phyloP scores from a whole-genome alignment of 2,113 vertebrate genomes.

The Cyanistes caeruleus region DNA sequence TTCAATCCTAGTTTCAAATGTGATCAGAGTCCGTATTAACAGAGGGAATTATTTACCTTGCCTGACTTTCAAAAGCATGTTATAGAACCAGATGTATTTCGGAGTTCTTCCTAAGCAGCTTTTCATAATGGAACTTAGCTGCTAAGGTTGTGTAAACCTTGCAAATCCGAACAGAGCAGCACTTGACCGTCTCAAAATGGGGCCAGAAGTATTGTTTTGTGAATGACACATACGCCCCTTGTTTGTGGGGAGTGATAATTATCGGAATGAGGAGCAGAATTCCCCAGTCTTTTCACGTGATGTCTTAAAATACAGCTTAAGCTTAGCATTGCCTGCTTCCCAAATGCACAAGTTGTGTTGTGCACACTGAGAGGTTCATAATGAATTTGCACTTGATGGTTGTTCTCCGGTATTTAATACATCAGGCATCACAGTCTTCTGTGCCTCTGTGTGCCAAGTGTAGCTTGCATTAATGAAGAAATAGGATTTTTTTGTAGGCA shows the following conservation, averaged over 20 bases:
- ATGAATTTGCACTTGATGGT: neutral
- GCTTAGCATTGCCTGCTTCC: neutral
- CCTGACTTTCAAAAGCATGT: neutral
- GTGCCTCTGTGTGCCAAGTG: neutral
- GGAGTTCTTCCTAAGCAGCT: neutral
- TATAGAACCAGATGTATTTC: neutral
- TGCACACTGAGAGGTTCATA: rapidly evolving
- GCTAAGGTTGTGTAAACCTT: neutral
- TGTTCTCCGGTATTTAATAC: neutral
- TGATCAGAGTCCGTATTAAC: too few species aligned
- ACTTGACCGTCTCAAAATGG: neutral
- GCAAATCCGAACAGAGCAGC: neutral
- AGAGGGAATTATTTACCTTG: neutral
- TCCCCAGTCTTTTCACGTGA: rapidly evolving
- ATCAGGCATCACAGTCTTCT: neutral
- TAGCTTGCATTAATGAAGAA: neutral
- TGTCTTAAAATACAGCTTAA: neutral
- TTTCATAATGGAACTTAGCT: neutral
- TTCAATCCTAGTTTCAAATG: neutral
- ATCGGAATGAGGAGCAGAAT: neutral
- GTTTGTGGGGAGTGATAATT: neutral
- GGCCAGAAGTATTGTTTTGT: neutral
- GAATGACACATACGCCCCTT: neutral
- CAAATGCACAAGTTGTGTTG: neutral
- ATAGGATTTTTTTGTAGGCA: neutral